Conservation (phyloP, 2,797 vertebrate genomes). For the Caiman crocodilus region DNA sequence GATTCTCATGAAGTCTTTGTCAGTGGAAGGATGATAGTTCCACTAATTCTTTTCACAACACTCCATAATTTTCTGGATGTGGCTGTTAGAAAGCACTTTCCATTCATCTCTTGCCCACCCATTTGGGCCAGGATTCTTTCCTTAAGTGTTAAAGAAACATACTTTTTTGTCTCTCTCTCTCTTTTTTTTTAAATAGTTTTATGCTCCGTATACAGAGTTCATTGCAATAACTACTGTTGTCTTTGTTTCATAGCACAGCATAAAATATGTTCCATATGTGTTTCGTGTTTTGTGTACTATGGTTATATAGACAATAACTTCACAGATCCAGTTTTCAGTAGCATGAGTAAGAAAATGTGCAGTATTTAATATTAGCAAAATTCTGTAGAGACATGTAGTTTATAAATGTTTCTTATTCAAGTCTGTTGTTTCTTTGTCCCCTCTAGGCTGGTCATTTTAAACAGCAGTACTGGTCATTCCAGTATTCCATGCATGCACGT, state of each 20-base stretch:
- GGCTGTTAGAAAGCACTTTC: neutral
- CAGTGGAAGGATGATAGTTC: neutral
- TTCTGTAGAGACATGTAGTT: neutral
- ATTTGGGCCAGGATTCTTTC: neutral
- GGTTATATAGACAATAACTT: neutral
- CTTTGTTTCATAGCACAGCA: too few species aligned
- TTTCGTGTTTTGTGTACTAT: neutral
- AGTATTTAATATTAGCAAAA: neutral
- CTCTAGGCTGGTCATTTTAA: neutral
- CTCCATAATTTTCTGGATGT: neutral
- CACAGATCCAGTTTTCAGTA: neutral
- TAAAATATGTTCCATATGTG: neutral
- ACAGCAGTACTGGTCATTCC: accelerated
- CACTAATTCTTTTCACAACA: neutral
- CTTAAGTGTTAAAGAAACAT: too few species aligned
- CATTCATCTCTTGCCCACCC: neutral
- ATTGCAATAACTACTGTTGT: too few species aligned
- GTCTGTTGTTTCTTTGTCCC: neutral
- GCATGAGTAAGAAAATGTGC: neutral
- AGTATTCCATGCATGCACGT: accelerated
- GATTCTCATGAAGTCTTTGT: neutral
- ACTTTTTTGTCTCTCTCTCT: too few species aligned
- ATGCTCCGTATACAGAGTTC: too few species aligned
- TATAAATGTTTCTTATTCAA: accelerated
- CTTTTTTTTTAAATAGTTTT: neutral